phyloP scores from a whole-genome alignment of 2,888 invertebrate genomes.

The Biston betularia region DNA sequence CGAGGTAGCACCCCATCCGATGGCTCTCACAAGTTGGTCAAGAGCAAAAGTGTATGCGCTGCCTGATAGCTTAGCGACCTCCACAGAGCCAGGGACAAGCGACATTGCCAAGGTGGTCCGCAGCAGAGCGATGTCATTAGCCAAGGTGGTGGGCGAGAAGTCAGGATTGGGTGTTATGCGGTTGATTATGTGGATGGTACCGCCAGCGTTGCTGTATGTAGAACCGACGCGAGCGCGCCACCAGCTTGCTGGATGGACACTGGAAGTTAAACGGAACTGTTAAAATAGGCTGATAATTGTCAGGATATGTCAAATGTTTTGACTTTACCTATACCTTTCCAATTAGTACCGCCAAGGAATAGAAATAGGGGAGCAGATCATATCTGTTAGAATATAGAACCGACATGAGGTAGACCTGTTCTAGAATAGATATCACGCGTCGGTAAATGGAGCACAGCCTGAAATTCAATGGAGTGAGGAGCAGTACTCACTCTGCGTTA shows the following conservation, averaged over 20 bases:
- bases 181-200: conserved; percentile 59
- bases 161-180: conserved; percentile 60
- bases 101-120: conserved; percentile 56
- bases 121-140: conserved; percentile 65
- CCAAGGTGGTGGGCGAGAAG: conserved; percentile 53
- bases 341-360: too few species aligned
- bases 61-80: conserved; percentile 62
- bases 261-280: conserved; percentile 39
- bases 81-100: conserved; percentile 51
- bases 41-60: conserved; percentile 52
- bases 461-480: too few species aligned
- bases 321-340: too few species aligned
- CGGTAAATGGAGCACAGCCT: too few species aligned
- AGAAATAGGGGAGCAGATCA: too few species aligned
- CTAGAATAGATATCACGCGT: too few species aligned
- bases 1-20: conserved; percentile 70
- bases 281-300: too few species aligned
- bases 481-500: conserved; percentile 55
- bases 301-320: too few species aligned
- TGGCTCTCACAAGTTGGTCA: conserved; percentile 60
- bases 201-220: conserved; percentile 55
- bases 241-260: conserved; percentile 52
- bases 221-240: conserved; percentile 74
- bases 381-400: too few species aligned
- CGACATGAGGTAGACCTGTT: too few species aligned